Conservation (phyloP, 2,113 vertebrate species). For the Calyptomena viridis region DNA sequence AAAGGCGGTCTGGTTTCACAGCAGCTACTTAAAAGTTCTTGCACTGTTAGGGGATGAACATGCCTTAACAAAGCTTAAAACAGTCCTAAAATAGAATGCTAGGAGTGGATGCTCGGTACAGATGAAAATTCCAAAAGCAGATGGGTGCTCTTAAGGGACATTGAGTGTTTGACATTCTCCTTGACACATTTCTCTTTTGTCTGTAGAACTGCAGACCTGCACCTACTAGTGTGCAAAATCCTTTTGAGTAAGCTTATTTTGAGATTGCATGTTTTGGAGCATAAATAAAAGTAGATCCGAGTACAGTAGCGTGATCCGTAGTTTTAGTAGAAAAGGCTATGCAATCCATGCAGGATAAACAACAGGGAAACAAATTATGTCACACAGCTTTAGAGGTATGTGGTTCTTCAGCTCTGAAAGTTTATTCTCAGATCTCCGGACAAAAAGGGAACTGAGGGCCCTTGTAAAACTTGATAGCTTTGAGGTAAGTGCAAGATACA, state of each 20-base stretch:
- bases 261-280: neutral
- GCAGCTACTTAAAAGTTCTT: constrained; percentile 5
- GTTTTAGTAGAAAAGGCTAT: neutral
- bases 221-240: neutral
- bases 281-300: neutral
- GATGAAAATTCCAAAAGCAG: constrained; percentile 34
- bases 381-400: neutral
- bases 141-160: neutral
- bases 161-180: constrained; percentile 3
- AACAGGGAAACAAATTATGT: neutral
- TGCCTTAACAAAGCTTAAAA: neutral
- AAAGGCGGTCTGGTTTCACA: neutral
- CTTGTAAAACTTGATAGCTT: neutral
- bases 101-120: neutral
- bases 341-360: neutral
- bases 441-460: neutral
- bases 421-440: neutral
- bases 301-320: neutral
- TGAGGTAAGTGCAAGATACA: neutral
- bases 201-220: neutral
- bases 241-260: neutral
- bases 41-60: neutral
- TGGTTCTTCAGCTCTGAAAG: neutral
- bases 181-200: constrained; percentile 17
- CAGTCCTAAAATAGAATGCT: constrained; percentile 41